Evolutionary conservation across 2,113 vertebrate species (phyloP).

Genomic region (Syngnathus typhle): DNA sequence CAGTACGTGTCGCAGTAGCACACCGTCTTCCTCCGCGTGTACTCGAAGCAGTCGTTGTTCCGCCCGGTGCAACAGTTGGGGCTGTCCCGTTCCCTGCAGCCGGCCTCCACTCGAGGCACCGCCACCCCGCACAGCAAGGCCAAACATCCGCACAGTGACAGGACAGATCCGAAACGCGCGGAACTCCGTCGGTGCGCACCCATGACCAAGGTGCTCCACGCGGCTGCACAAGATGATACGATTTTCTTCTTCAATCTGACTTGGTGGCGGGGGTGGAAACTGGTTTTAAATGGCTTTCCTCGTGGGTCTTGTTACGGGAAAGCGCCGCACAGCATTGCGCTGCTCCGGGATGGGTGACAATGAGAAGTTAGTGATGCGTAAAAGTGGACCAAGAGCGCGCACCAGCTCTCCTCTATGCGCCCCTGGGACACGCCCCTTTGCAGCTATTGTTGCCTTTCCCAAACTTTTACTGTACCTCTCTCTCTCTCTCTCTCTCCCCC

Average conservation of each 20-base stretch:
- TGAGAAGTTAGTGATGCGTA: slow-evolving; percentile 38
- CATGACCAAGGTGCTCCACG: slow-evolving; percentile 40
- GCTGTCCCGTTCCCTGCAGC: slow-evolving; percentile 66
- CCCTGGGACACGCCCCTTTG: slow-evolving; percentile 47
- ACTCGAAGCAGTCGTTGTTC: slow-evolving; percentile 76
- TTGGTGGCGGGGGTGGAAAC: background rate
- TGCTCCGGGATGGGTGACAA: slow-evolving; percentile 4
- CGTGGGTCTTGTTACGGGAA: slow-evolving; percentile 5
- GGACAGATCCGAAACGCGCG: slow-evolving; percentile 30
- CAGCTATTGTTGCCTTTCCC: slow-evolving; percentile 20
- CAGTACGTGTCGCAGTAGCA: slow-evolving; percentile 86
- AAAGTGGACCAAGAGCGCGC: slow-evolving; percentile 35
- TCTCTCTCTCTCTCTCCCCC: no score
- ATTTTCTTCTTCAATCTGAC: slow-evolving; percentile 2
- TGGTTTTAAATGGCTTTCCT: background rate
- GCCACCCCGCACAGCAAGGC: slow-evolving; percentile 49
- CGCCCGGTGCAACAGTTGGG: slow-evolving; percentile 78
- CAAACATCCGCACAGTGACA: slow-evolving; percentile 44
- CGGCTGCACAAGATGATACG: background rate
- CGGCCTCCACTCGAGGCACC: slow-evolving; percentile 47
- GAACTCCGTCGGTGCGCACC: slow-evolving; percentile 46
- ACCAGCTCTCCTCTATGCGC: slow-evolving; percentile 25
- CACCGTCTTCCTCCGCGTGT: slow-evolving; percentile 42
- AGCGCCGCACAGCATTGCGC: slow-evolving; percentile 24
- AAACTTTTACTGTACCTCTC: background rate